phyloP scores from a whole-genome alignment of 23 tunicate species.

The Clavelina lepadiformis region DNA sequence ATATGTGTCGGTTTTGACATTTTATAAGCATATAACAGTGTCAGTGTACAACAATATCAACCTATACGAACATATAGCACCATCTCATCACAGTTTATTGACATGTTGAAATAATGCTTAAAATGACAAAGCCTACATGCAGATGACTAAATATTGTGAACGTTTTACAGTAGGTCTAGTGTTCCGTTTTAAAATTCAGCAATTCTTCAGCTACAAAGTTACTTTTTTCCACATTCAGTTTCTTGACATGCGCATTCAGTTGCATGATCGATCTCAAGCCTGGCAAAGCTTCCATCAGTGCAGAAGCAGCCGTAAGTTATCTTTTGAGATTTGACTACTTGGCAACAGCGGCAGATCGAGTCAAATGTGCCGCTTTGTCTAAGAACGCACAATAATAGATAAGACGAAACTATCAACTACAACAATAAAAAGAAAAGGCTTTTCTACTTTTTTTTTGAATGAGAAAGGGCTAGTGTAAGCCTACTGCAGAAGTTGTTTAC shows the following conservation, averaged over 20 bases:
- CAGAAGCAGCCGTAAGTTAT: neutral
- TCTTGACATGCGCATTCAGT: conserved; percentile 7
- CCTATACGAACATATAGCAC: too few species aligned
- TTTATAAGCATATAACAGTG: too few species aligned
- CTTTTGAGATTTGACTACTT: neutral
- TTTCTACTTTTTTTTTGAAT: too few species aligned
- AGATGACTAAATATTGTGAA: too few species aligned
- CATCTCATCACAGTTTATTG: neutral
- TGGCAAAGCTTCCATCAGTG: conserved; percentile 4
- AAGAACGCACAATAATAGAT: neutral
- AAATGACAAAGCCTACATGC: too few species aligned
- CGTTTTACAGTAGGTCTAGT: too few species aligned
- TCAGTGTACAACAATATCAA: too few species aligned
- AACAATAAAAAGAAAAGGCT: neutral
- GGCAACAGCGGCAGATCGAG: conserved; percentile 24
- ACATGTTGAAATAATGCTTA: too few species aligned
- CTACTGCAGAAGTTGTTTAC: neutral
- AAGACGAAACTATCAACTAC: neutral
- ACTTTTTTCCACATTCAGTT: conserved; percentile 9
- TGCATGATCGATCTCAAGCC: conserved; percentile 1
- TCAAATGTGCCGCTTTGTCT: conserved; percentile 1
- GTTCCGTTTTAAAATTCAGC: too few species aligned
- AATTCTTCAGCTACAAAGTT: too few species aligned
- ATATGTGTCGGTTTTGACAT: too few species aligned
- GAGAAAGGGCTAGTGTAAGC: neutral